phyloP scores from a whole-genome alignment of 2,797 vertebrate species.

The Discoglossus pictus region DNA sequence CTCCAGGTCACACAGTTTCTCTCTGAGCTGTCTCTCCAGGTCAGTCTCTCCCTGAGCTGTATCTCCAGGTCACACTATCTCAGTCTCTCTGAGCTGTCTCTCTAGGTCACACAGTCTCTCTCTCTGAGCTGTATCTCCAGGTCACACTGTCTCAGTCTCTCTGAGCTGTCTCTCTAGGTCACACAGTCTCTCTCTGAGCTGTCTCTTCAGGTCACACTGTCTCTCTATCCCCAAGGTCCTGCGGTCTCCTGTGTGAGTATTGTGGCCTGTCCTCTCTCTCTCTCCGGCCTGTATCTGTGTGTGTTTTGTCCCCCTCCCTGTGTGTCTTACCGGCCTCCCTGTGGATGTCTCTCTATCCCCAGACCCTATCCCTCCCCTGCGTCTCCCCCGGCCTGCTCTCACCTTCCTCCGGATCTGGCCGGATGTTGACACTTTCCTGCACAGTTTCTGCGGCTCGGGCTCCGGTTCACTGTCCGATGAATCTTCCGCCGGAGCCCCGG shows the following conservation, averaged over 20 bases:
- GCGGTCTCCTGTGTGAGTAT: no score
- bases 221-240: no score
- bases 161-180: no score
- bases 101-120: no score
- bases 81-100: no score
- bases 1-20: no score
- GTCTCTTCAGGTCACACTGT: no score
- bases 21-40: no score
- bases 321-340: background rate
- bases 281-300: background rate
- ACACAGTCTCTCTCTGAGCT: no score
- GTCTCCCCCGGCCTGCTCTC: conserved; percentile 46
- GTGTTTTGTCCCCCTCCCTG: background rate
- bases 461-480: conserved; percentile 96
- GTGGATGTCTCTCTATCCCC: background rate
- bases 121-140: conserved; percentile 6
- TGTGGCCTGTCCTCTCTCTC: background rate
- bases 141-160: conserved; percentile 5
- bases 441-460: conserved; percentile 91
- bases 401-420: conserved; percentile 96
- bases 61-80: no score
- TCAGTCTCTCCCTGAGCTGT: no score
- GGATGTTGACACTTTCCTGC: conserved; percentile 93
- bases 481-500: conserved; percentile 78
- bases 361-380: background rate